Percentiles rank a stretch among this genome's conserved stretches.
These are phyloP conservation scores for Hypsopygia costalis DNA, from an alignment of 2,888 invertebrate species.

Conservation along the genomic window DNA sequence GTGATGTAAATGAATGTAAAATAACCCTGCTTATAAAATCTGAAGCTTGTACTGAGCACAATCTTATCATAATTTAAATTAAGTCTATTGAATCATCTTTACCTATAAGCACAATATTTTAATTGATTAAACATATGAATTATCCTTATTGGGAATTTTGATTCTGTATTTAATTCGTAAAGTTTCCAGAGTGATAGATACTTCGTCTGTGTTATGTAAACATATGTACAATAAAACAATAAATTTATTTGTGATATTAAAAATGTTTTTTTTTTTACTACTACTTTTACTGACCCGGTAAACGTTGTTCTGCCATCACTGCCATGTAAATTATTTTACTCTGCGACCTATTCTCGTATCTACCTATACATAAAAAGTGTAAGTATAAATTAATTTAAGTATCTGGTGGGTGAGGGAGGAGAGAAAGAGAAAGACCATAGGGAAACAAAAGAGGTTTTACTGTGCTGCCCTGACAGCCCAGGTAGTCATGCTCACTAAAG, in stretches of 20 bases:
- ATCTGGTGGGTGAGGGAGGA: too few relatives aligned
- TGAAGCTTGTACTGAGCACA: slow-evolving; percentile 32
- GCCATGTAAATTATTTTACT: too few relatives aligned
- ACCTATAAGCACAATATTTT: slow-evolving; percentile 53
- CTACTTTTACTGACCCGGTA: too few relatives aligned
- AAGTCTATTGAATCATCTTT: slow-evolving; percentile 29
- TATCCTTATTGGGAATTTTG: slow-evolving; percentile 56
- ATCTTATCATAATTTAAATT: slow-evolving; percentile 31
- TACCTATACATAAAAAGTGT: too few relatives aligned
- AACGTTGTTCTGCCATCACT: too few relatives aligned
- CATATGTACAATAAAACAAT: slow-evolving; percentile 72
- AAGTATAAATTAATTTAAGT: too few relatives aligned
- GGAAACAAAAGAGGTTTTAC: too few relatives aligned
- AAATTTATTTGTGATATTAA: slow-evolving; percentile 75
- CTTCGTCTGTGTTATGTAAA: slow-evolving; percentile 68
- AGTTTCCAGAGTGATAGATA: slow-evolving; percentile 60
- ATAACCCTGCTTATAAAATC: slow-evolving; percentile 18
- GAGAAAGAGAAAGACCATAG: too few relatives aligned
- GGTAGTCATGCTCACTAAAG: too few relatives aligned
- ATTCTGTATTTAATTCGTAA: slow-evolving; percentile 39
- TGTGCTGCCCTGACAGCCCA: too few relatives aligned
- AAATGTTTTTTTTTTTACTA: slow-evolving; percentile 15
- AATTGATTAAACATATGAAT: slow-evolving; percentile 31
- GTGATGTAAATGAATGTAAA: too few relatives aligned
- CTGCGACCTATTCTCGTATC: too few relatives aligned